Conservation (phyloP, 2,113 vertebrate species). For the Raphicerus campestris region DNA sequence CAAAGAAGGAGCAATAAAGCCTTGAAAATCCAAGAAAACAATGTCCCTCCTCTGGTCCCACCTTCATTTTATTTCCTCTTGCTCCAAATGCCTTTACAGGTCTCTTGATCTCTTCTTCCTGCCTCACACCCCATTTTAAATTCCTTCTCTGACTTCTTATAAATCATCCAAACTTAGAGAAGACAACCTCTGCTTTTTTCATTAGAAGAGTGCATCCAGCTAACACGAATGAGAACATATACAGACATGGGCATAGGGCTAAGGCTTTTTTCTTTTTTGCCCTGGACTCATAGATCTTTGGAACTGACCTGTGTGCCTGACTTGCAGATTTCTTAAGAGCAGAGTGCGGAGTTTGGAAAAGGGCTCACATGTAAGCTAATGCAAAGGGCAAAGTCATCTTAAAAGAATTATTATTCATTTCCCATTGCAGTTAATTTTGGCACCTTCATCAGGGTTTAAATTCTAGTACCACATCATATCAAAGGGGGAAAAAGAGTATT, state of each 20-base stretch:
- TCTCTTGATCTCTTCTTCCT: background rate
- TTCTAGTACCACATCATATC: conserved; percentile 72
- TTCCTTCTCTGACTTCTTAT: background rate
- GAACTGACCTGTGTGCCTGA: background rate
- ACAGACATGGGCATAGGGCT: background rate
- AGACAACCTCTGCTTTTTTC: conserved; percentile 3
- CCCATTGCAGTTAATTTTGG: conserved; percentile 75
- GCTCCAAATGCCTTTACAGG: background rate
- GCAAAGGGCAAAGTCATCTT: conserved; percentile 67
- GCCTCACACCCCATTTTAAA: background rate
- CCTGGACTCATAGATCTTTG: background rate
- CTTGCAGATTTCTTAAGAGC: background rate
- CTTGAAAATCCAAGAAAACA: conserved; percentile 77
- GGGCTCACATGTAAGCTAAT: conserved; percentile 16
- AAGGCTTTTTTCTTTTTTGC: background rate
- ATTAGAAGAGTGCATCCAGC: background rate
- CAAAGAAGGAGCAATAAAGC: conserved; percentile 68
- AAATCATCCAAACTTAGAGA: conserved; percentile 20
- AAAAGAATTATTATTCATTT: conserved; percentile 75
- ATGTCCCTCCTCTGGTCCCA: conserved; percentile 43
- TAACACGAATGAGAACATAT: background rate
- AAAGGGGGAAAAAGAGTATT: conserved; percentile 63
- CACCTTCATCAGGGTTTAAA: conserved; percentile 75
- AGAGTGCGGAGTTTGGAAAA: conserved; percentile 10
- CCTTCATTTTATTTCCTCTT: background rate